Base-by-base conservation (phyloP, 2,797 vertebrate genomes). In the Schizopygopsis malacanthus region DNA sequence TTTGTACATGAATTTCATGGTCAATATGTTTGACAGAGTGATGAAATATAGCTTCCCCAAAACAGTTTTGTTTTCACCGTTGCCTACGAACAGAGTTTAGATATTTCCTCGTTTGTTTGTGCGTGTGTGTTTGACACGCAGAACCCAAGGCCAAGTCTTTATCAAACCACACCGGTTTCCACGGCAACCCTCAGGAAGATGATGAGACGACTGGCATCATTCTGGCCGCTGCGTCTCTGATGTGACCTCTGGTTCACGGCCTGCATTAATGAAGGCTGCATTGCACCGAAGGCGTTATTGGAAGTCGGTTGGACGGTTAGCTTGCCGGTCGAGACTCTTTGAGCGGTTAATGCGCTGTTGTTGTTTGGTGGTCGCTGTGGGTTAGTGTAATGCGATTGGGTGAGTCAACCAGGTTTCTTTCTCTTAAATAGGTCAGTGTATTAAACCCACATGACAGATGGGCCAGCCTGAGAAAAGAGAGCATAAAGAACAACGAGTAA, bases 121-220 rank as follows among this genome's bases (percentile, higher is more conserved):
- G 43, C 2, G 2, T 81, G 28, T 70, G 69, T 33, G 37, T 73
- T 28, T n/a, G 22, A 52, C 45, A 52, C 18, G 13, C n/a, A 59
- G 22, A 33, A 75, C 63, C n/a, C 83, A 70, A 79, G 75, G 75
- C 83, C 63, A 8, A 79, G 16, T 84, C 61, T 70, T 78, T 56
- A 69, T 79, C 33, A 84, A 77, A 79, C 22, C 47, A 15, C 37
- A 54, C 41, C 1, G 59, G 37, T 78, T 84, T 84, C 83, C 50
- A 70, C 79, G 83, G 83, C 25, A 70, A 84, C 83, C 50, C 39
- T 28, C 16, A 43, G 47, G 18, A 70, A 45, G 47, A 67, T 59
- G 82, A 84, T 69, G 61, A 33, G 63, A 45, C 56, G 6, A 22
- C 45, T 78, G 82, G 61, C 73, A 78, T 84, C 61, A 43, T 76